Evolutionary conservation across 2,797 vertebrate species (phyloP), one percentile per base, ranked within the genome.

Genomic region (Columba guinea): DNA sequence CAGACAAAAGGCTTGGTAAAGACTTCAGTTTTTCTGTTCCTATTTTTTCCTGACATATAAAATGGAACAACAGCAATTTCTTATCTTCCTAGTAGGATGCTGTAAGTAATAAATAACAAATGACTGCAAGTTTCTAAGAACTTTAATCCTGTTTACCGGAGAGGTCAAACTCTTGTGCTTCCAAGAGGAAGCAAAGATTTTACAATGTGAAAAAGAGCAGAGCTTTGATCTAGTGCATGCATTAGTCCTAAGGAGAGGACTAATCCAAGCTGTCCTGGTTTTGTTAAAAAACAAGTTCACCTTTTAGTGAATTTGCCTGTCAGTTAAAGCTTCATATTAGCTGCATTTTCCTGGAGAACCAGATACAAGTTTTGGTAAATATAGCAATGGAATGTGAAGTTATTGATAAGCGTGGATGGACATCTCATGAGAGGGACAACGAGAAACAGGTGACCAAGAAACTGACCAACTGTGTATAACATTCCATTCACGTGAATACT

Each of bases 31-130:
- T 81, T 87, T 77, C 71, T n/a, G 7, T 73, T 37, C 27, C 91
- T 62, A 3, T 62, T 84, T 95, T 90, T 81, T n/a, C 52, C 35
- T 15, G 18, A 63, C 23, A 34, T 63, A 93, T 60, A 79, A 97
- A 95, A 94, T 1, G 21, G 56, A 96, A 59, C 67, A 91, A 69
- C 17, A 69, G 26, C 55, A 91, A 76, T 96, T 96, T 96, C 85
- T 91, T 95, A 96, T 93, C 92, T 96, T 86, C 63, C 73, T 84
- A 59, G 84, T 84, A 63, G 63, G 63, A 67, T 91, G 73, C 73
- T 76, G 76, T 90, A 82, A 96, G 84, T 75, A 97, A 92, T 93
- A 94, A 88, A 85, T 84, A 84, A 56, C 63, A 95, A 86, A 90
- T 81, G 67, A 59, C 94, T 93, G n/a, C 62, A 94, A 94, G 77